These are phyloP conservation scores for Samia ricini DNA, from an alignment of 1,140 invertebrate species.

Conservation along the genomic window DNA sequence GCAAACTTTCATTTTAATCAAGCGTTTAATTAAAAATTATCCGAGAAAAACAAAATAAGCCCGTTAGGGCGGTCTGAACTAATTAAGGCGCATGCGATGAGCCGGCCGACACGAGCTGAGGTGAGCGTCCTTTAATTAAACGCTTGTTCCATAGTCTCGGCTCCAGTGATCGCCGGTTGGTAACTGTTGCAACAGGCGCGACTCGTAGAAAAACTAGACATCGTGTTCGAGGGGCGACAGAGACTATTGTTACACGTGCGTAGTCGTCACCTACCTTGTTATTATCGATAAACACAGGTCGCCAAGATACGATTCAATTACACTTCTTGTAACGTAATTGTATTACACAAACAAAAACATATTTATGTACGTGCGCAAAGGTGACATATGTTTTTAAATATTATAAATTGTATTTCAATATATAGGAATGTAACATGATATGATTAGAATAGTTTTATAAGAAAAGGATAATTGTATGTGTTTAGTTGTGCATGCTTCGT, in stretches of 20 bases:
- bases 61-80: constrained; percentile 73
- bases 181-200: constrained; percentile 45
- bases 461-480: too few relatives aligned
- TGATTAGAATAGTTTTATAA: too few relatives aligned
- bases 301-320: not conserved
- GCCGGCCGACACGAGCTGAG: constrained; percentile 59
- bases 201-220: constrained; percentile 55
- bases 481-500: too few relatives aligned
- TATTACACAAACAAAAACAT: too few relatives aligned
- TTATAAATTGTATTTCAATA: too few relatives aligned
- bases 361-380: too few relatives aligned
- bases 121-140: constrained; percentile 73
- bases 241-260: constrained; percentile 16
- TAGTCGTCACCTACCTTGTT: not conserved
- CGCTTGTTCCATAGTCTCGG: constrained; percentile 70
- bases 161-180: constrained; percentile 57
- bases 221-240: constrained; percentile 39
- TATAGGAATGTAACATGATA: too few relatives aligned
- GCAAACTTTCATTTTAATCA: constrained; percentile 78
- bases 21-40: constrained; percentile 78
- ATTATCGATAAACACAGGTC: too few relatives aligned
- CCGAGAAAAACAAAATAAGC: constrained; percentile 77
- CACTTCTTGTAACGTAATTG: too few relatives aligned
- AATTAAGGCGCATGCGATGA: constrained; percentile 75
- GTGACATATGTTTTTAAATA: too few relatives aligned